Evolutionary conservation across 2,888 invertebrate genomes (phyloP), one percentile per base, ranked within the genome.

Genomic region (Diarsia dahlii): DNA sequence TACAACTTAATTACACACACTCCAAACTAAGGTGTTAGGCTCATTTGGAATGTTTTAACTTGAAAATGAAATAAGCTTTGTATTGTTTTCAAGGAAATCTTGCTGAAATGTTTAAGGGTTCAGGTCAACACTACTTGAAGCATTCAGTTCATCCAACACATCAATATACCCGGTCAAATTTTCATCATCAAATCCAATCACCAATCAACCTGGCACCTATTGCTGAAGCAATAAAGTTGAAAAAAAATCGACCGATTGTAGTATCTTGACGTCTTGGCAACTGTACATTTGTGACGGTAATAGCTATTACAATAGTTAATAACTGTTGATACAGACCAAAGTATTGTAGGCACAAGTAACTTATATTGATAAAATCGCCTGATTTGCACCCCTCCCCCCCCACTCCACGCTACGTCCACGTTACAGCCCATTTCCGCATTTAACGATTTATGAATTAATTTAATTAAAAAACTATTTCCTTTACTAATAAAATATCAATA

Each of bases 1-100:
- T 39, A 45, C 63, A 56, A 71, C 56, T 74, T 74, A 71, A 74
- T 74, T 50, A 68, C n/a, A 62, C 34, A 50, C 39, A 50, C 70
- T 66, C n/a, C 12, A 46, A 80, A 75, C 75, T 64, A 68, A 68
- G 52, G 56, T 67, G 62, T 60, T n/a, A 10, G 45, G n/a, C 20
- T 63, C 45, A 58, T 67, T 66, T 39, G 12, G 2, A 46, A 74
- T 6, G 20, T 45, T 56, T 71, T 45, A 58, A 64, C 6, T 65
- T 45, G 34, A n/a, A n/a, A n/a, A n/a, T n/a, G n/a, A n/a, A n/a
- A n/a, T n/a, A n/a, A n/a, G n/a, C n/a, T n/a, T n/a, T n/a, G n/a
- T n/a, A n/a, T n/a, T n/a, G n/a, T n/a, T n/a, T 74, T 52, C 10
- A 50, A 52, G 23, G 28, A 9, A 23, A 48, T 54, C 56, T n/a